phyloP scores from a whole-genome alignment of 2,797 vertebrate species.

The Paguma larvata region DNA sequence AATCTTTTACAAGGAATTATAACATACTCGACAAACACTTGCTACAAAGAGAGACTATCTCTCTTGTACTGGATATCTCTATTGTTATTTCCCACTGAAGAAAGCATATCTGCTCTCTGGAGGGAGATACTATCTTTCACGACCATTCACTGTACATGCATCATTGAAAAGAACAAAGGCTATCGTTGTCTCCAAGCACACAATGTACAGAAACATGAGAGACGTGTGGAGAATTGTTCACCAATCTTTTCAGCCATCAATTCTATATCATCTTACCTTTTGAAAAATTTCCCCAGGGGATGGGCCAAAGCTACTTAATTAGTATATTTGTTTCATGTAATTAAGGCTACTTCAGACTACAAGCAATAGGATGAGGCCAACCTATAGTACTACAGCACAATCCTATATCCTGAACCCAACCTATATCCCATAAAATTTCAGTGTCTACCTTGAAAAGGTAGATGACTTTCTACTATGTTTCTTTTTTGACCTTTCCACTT shows the following conservation, averaged over 20 bases:
- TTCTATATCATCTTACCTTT: background rate
- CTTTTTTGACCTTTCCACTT: background rate
- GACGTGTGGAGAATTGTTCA: background rate
- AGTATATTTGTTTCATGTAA: background rate
- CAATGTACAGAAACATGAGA: conserved; percentile 13
- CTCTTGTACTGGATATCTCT: background rate
- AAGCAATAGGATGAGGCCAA: background rate
- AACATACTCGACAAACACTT: background rate
- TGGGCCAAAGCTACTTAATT: background rate
- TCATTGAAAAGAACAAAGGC: background rate
- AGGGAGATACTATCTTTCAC: background rate
- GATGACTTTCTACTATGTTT: background rate
- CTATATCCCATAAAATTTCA: background rate
- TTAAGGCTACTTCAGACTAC: background rate
- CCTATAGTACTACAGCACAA: background rate
- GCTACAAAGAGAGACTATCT: background rate
- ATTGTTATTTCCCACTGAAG: background rate
- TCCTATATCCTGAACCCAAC: background rate
- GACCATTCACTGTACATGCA: background rate
- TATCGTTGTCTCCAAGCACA: background rate
- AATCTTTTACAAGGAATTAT: background rate
- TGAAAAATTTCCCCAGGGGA: background rate
- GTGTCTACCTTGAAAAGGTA: background rate
- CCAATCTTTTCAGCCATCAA: background rate
- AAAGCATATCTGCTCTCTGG: background rate